A percentile compares a stretch with the other conserved stretches of the same genome.
phyloP scores from a whole-genome alignment of 2,888 invertebrate species.

The Cryptus viduatorius region DNA sequence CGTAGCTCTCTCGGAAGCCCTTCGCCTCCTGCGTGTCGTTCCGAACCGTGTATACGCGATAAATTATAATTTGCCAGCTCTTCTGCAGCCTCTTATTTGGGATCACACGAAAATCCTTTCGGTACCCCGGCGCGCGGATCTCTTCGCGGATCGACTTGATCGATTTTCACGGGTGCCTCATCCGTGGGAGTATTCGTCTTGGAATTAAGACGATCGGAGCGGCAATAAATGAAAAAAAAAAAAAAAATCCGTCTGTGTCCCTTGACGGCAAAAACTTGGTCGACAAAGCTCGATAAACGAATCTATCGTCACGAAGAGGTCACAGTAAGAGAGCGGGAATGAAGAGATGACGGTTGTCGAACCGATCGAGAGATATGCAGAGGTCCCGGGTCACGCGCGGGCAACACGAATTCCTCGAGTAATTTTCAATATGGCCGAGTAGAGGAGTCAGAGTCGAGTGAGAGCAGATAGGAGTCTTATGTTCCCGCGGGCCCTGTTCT shows the following conservation, averaged over 20 bases:
- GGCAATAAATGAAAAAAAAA: background rate
- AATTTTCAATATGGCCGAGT: constrained; percentile 59
- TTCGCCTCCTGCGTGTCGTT: constrained; percentile 30
- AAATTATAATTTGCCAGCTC: constrained; percentile 78
- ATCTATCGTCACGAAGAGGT: constrained; percentile 5
- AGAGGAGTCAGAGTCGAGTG: constrained; percentile 5
- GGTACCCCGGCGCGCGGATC: background rate
- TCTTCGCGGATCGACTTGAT: constrained; percentile 51
- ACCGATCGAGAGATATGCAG: background rate
- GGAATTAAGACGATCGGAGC: constrained; percentile 45
- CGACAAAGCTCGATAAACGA: constrained; percentile 15
- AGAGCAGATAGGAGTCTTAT: constrained; percentile 36
- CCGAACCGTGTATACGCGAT: constrained; percentile 68
- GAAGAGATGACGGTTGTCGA: constrained; percentile 37
- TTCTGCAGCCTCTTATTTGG: constrained; percentile 30
- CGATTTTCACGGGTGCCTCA: constrained; percentile 62
- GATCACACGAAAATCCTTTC: constrained; percentile 44
- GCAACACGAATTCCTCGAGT: constrained; percentile 52
- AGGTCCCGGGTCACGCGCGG: constrained; percentile 31
- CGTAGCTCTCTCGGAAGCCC: constrained; percentile 69
- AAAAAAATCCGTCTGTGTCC: background rate
- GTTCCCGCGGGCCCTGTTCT: constrained; percentile 34
- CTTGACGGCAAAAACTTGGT: background rate
- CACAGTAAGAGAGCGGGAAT: constrained; percentile 5
- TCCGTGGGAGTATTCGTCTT: constrained; percentile 21